Conservation (phyloP, 2,888 invertebrate genomes). For the Drosophila rellima region DNA sequence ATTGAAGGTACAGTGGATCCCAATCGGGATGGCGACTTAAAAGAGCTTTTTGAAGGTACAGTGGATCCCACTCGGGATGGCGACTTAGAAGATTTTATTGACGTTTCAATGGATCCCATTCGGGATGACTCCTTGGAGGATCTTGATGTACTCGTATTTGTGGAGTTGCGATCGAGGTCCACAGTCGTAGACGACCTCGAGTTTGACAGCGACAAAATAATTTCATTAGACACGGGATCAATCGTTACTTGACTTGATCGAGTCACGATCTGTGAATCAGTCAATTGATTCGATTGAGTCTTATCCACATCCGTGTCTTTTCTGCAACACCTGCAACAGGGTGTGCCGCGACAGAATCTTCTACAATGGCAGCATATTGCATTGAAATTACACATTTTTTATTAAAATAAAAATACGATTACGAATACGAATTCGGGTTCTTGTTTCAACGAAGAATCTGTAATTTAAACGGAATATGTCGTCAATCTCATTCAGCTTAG, state of each 20-base stretch:
- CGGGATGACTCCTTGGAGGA: too few species aligned
- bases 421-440: too few species aligned
- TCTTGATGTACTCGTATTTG: not conserved
- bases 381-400: constrained; percentile 72
- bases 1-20: not conserved
- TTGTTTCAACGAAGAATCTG: constrained; percentile 61
- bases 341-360: constrained; percentile 4
- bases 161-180: not conserved
- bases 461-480: constrained; percentile 65
- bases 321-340: too few species aligned
- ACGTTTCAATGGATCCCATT: too few species aligned
- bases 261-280: not conserved
- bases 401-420: constrained; percentile 31
- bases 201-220: not conserved
- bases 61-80: not conserved
- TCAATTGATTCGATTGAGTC: too few species aligned
- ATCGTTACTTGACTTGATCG: not conserved
- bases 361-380: constrained; percentile 21
- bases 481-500: constrained; percentile 8
- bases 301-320: not conserved
- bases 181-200: not conserved
- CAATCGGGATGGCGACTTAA: too few species aligned
- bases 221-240: not conserved
- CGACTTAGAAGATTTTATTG: not conserved
- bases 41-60: not conserved